Conservation (phyloP, 1,140 invertebrate genomes). For the Artemia franciscana region DNA sequence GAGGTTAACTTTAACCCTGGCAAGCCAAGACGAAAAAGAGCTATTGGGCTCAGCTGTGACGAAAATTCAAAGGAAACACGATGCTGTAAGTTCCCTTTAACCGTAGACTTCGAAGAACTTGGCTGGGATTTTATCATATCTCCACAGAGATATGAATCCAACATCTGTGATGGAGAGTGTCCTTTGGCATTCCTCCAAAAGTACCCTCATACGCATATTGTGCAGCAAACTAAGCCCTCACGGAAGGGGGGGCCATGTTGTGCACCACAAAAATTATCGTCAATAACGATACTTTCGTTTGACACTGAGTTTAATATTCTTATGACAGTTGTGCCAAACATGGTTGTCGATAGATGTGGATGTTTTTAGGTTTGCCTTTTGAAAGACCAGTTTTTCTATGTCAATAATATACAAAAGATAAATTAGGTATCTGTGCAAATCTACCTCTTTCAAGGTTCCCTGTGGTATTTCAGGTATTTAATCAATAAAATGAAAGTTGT, state of each 20-base stretch:
- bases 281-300: slow-evolving; percentile 80
- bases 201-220: slow-evolving; percentile 80
- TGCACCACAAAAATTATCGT: slow-evolving; percentile 60
- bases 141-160: slow-evolving; percentile 80
- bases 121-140: slow-evolving; percentile 98
- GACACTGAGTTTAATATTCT: slow-evolving; percentile 67
- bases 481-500: too few relatives aligned
- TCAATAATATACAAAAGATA: too few relatives aligned
- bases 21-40: slow-evolving; percentile 39
- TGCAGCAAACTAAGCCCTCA: slow-evolving; percentile 41
- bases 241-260: slow-evolving; percentile 63
- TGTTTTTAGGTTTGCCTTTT: too few relatives aligned
- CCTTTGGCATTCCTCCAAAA: slow-evolving; percentile 63
- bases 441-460: too few relatives aligned
- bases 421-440: too few relatives aligned
- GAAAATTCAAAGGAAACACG: slow-evolving; percentile 47
- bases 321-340: slow-evolving; percentile 61
- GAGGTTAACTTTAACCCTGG: slow-evolving; percentile 40
- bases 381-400: too few relatives aligned
- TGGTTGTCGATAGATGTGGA: slow-evolving; percentile 78
- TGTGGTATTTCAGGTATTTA: too few relatives aligned
- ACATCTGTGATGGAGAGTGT: slow-evolving; percentile 89
- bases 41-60: slow-evolving; percentile 47
- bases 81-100: slow-evolving; percentile 71
- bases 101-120: slow-evolving; percentile 85